Base-by-base conservation (phyloP, 2,888 invertebrate genomes). In the Troides aeacus region DNA sequence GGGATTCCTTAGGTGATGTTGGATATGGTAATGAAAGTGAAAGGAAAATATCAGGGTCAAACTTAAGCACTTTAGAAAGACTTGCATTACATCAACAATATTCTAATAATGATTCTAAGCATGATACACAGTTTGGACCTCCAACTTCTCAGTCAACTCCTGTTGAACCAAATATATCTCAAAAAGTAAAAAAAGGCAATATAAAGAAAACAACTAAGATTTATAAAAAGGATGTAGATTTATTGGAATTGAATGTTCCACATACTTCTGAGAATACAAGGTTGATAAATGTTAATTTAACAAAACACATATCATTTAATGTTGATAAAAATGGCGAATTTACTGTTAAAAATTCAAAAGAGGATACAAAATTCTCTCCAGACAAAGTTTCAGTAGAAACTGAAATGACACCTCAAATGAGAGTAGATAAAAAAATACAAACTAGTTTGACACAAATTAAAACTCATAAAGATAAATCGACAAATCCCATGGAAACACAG, bases 1-100 rank as follows among this genome's bases (percentile, higher is more conserved):
- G 97, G 97, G 97, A 97, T 82, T 97, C 96, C 56, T 94, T 97
- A 36, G 97, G 96, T 0, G 97, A 97, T 88, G 96, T 97, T 61
- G 97, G 97, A 0, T 97, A 97, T 84, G 93, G 87, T 46, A 94
- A 95, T 76, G 93, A 93, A 74, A 92, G 91, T 79, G 93, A 93
- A 21, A 88, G 91, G 39, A 94, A 93, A 73, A 88, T 87, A 36
- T 89, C 91, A 12, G 88, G 84, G 6, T 90, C 91, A 17, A 87
- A 88, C 71, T 82, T 95, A 21, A 94, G 95, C 76, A 95, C 95
- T 3, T 85, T 95, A 74, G 95, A 95, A 82, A 91, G 94, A 74
- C 91, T 95, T 74, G 95, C 94, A 24, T 81, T 95, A 64, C 90
- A 90, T 68, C 91, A 91, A 78, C 92, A 92, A 72, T 92, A 89